These are phyloP conservation scores for Halictus ligatus DNA, from an alignment of 2,888 invertebrate species.

Conservation along the genomic window DNA sequence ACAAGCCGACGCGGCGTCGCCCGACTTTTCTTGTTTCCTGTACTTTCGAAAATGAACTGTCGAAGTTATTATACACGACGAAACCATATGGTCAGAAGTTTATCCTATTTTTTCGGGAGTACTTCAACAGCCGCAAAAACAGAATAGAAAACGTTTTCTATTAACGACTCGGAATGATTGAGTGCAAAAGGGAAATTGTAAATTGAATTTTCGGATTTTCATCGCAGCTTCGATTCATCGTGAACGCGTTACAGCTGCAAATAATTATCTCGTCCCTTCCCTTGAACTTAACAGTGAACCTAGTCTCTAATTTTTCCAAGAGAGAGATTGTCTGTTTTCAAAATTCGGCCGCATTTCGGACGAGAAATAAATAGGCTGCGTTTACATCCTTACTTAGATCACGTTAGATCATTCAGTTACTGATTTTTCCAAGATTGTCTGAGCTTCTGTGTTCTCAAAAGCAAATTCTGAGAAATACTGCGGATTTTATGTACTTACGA, in stretches of 20 bases:
- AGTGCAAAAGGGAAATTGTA: background rate
- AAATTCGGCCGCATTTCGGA: background rate
- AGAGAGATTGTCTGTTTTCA: too few relatives aligned
- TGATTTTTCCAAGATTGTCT: too few relatives aligned
- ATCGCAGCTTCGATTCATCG: background rate
- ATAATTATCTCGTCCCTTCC: background rate
- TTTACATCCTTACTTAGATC: background rate
- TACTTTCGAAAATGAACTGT: slow-evolving; percentile 18
- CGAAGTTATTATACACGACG: background rate
- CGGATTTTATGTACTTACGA: background rate
- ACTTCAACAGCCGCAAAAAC: background rate
- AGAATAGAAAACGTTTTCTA: background rate
- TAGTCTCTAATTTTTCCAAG: background rate
- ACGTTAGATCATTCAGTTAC: background rate
- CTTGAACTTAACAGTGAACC: background rate
- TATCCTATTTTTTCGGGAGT: background rate
- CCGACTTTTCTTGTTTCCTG: background rate
- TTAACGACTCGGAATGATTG: background rate
- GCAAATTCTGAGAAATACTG: background rate
- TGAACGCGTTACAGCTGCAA: background rate
- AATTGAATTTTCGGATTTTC: background rate
- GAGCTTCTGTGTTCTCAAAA: too few relatives aligned
- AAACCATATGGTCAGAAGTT: background rate
- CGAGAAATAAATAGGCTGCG: background rate
- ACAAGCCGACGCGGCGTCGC: background rate